Evolutionary conservation across 2,888 invertebrate genomes (phyloP).

Genomic region (Isotomurus palustris): DNA sequence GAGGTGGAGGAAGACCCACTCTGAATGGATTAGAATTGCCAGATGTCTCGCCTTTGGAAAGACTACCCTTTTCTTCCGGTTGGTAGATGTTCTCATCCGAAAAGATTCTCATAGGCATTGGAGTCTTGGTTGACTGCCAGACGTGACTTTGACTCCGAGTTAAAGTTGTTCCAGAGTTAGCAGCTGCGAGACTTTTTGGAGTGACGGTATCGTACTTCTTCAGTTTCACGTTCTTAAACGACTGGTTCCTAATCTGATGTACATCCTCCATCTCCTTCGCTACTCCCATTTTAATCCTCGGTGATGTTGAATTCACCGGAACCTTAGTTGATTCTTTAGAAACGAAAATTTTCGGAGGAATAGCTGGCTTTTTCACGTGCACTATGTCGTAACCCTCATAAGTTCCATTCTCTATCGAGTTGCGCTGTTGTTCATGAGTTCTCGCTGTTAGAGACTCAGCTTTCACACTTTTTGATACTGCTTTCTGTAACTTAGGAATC

Average conservation of each 20-base stretch:
- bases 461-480: constrained; percentile 37
- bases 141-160: constrained; percentile 44
- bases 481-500: constrained; percentile 41
- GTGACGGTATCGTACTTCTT: constrained; percentile 43
- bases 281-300: constrained; percentile 33
- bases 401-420: background rate
- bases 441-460: constrained; percentile 30
- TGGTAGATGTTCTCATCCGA: constrained; percentile 40
- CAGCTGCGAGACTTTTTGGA: constrained; percentile 26
- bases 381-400: background rate
- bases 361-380: background rate
- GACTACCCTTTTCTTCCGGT: too few relatives aligned
- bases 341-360: background rate
- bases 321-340: background rate
- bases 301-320: constrained; percentile 12
- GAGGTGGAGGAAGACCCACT: too few relatives aligned
- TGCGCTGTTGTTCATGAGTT: constrained; percentile 15
- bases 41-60: too few relatives aligned
- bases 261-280: constrained; percentile 34
- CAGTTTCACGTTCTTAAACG: constrained; percentile 20
- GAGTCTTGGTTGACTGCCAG: constrained; percentile 32
- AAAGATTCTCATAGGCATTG: constrained; percentile 31
- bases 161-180: constrained; percentile 27
- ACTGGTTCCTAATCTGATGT: background rate
- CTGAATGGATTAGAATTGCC: too few relatives aligned